Evolutionary conservation across 2,797 vertebrate species (phyloP).

Genomic region (Pteronotus mesoamericanus): DNA sequence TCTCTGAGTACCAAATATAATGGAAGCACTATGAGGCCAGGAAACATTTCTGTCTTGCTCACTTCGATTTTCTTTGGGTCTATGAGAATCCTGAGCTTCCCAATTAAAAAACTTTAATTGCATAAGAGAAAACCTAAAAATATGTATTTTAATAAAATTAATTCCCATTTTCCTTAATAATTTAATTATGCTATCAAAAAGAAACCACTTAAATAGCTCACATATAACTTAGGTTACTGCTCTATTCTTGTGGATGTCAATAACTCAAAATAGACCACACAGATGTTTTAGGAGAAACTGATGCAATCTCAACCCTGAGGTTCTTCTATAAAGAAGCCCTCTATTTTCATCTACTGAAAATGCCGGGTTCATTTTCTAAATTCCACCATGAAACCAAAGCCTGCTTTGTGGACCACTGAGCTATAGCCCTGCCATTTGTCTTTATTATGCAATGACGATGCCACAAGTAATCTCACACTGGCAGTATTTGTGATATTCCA

Average conservation of each 20-base stretch:
- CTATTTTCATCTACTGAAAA: neutral
- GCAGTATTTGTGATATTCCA: neutral
- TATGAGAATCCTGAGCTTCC: neutral
- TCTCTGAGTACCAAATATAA: neutral
- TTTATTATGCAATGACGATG: neutral
- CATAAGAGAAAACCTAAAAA: neutral
- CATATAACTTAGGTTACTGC: neutral
- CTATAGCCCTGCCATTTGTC: neutral
- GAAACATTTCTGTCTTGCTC: neutral
- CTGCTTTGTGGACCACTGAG: neutral
- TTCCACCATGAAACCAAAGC: neutral
- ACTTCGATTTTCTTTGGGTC: neutral
- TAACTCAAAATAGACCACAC: neutral
- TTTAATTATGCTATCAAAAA: conserved; percentile 10
- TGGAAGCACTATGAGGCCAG: neutral
- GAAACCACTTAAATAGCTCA: neutral
- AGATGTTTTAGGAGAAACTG: neutral
- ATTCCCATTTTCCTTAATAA: neutral
- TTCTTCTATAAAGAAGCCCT: neutral
- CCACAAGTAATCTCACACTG: neutral
- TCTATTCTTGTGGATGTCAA: neutral
- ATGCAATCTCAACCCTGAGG: neutral
- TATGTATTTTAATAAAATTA: neutral
- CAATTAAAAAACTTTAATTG: neutral
- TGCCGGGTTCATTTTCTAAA: conserved; percentile 27